These are phyloP conservation scores for Bagarius yarrelli DNA, from an alignment of 2,113 vertebrate genomes.

Conservation along the genomic window DNA sequence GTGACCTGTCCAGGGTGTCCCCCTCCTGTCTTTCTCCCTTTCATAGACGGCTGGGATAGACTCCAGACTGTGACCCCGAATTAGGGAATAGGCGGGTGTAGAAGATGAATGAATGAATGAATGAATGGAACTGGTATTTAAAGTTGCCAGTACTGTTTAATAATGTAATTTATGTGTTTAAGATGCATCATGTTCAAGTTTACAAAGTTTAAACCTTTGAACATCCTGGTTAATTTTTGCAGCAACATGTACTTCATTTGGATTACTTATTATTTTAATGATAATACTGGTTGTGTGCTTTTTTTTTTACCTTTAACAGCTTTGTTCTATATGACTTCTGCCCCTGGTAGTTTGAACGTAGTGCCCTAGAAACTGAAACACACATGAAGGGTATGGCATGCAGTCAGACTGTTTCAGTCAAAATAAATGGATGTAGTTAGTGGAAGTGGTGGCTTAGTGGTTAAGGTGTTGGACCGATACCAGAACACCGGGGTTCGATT, in stretches of 20 bases:
- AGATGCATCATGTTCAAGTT: background rate
- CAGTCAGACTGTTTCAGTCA: slow-evolving; percentile 40
- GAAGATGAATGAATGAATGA: no score
- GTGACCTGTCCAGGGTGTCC: no score
- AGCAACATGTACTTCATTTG: slow-evolving; percentile 6
- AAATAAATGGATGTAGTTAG: slow-evolving; percentile 42
- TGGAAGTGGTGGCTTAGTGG: no score
- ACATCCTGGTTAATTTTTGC: background rate
- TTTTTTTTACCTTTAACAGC: background rate
- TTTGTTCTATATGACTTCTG: no score
- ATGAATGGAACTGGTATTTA: background rate
- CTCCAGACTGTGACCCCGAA: no score
- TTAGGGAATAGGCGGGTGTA: no score
- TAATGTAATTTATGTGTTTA: background rate
- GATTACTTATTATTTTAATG: slow-evolving; percentile 25
- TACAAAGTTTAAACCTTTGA: background rate
- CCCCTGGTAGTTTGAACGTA: slow-evolving; percentile 48
- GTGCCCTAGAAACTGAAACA: slow-evolving; percentile 50
- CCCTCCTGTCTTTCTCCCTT: no score
- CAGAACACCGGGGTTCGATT: no score
- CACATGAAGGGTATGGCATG: slow-evolving; percentile 44
- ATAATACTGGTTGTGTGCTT: background rate
- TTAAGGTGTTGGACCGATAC: no score
- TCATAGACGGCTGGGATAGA: no score
- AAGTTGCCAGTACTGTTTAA: background rate